Base-by-base conservation (phyloP, 2,113 vertebrate genomes). In the Hypomesus transpacificus region DNA sequence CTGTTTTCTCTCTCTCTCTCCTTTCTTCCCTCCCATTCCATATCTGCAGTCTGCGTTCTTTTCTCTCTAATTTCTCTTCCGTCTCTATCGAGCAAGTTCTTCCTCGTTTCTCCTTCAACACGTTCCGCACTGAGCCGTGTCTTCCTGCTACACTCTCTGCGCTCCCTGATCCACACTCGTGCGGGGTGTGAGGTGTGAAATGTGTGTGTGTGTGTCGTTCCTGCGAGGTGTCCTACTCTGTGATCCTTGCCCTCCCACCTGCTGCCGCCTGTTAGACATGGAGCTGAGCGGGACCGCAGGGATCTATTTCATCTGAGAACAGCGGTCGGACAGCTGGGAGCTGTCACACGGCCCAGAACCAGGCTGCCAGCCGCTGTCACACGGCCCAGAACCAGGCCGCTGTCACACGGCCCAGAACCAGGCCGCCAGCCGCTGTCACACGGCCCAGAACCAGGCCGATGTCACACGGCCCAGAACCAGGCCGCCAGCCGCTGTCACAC, bases 181-280 rank as follows among this genome's bases (percentile, higher is more conserved):
- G 39, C 39, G 13, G 39, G 39, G 39, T 9, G 24, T 1, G 8
- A 46, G 9, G 39, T 46, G 39, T 46, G 39, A 46, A 46, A 46
- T 34, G 31, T 34, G 31, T 34, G 31, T 7, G 39, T 46, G 39
- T 46, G 39, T 46, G 39, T 46, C 7, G 39, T 46, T 46, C 70
- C 54, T 69, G 26, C 9, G 3, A 18, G 66, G 68, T 63, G 51
- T 75, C 66, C 60, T 63, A 46, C 66, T 74, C 34, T 71, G 20
- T 31, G 17, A 64, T 75, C 64, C 17, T 20, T 53, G 68, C 7
- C 26, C 61, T 28, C 62, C 26, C 75, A 84, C 60, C 84, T 86
- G 82, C 31, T 80, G 67, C 71, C 78, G 80, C 64, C 60, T 73
- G 75, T 81, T 70, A 75, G 63, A 72, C 50, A 28, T 63, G 59